Base-by-base conservation (phyloP, 2,888 invertebrate species). In the Hypsopygia costalis region DNA sequence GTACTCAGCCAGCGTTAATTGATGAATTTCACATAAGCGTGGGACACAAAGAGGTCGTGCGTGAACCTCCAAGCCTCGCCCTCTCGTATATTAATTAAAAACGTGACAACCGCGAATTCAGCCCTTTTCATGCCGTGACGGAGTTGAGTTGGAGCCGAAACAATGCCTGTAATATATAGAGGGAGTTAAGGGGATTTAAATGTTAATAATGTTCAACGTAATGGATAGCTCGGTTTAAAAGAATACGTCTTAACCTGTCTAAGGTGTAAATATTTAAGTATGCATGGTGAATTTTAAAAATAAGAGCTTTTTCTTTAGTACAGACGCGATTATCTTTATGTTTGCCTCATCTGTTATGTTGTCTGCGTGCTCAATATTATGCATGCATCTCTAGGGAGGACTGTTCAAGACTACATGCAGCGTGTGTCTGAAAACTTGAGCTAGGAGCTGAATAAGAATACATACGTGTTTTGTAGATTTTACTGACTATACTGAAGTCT, bases 31-130 rank as follows among this genome's bases (percentile, higher is more conserved):
- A 73, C 62, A 70, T 62, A 68, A 59, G 56, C 47, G 39, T 55
- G 51, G 49, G 56, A 52, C 46, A 61, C 55, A 68, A 64, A 62
- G 64, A 63, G 75, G 67, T 61, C 69, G 61, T 64, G 68, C 69
- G 66, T 66, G 67, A 59, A 55, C 56, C 56, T 36, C 44, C 41
- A 46, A 46, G 48, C 46, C 63, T 70, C 77, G 53, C 77, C 75
- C 64, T 60, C 70, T 74, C 74, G 62, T 78, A 76, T 73, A 81
- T 81, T 82, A 83, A 86, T 85, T 83, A 86, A 86, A 83, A 83
- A 76, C 77, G 72, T 83, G 82, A 83, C 83, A 78, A 67, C 71
- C 67, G 58, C 67, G 69, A 77, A 76, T 77, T 78, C 62, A 62
- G 75, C 76, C 74, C 76, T 79, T 79, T 76, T 65, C 62, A 58